Evolutionary conservation across 2,113 vertebrate genomes (phyloP).

Genomic region (Hassar affinis): DNA sequence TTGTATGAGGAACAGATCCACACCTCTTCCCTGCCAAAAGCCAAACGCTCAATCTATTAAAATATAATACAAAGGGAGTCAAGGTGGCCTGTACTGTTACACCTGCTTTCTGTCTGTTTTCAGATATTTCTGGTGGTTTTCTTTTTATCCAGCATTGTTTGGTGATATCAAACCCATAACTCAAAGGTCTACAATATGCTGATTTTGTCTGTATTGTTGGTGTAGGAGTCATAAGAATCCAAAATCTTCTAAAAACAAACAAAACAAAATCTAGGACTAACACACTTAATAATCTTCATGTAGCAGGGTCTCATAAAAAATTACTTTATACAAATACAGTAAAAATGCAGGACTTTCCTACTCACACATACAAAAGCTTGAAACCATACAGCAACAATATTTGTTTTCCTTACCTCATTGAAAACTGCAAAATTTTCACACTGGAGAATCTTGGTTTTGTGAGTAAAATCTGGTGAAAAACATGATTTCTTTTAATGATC

Average conservation of each 20-base stretch:
- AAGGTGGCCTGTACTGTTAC: too few relatives aligned
- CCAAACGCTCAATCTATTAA: constrained; percentile 28
- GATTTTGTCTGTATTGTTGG: not conserved
- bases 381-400: not conserved
- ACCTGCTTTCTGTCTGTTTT: not conserved
- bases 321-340: not conserved
- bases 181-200: not conserved
- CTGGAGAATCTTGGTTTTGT: constrained; percentile 82
- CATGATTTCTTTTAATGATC: constrained; percentile 4
- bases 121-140: not conserved
- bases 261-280: not conserved
- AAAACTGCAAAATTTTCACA: constrained; percentile 78
- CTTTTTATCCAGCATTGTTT: not conserved
- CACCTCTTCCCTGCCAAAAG: constrained; percentile 27
- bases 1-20: constrained; percentile 33
- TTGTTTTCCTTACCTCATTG: constrained; percentile 77
- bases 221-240: not conserved
- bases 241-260: not conserved
- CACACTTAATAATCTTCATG: not conserved
- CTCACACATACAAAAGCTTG: not conserved
- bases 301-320: constrained; percentile 4
- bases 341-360: constrained; percentile 48
- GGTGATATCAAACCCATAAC: not conserved
- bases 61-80: not conserved
- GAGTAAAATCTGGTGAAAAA: constrained; percentile 77